Conservation (phyloP, 2,113 vertebrate genomes). For the Spea multiplicata region DNA sequence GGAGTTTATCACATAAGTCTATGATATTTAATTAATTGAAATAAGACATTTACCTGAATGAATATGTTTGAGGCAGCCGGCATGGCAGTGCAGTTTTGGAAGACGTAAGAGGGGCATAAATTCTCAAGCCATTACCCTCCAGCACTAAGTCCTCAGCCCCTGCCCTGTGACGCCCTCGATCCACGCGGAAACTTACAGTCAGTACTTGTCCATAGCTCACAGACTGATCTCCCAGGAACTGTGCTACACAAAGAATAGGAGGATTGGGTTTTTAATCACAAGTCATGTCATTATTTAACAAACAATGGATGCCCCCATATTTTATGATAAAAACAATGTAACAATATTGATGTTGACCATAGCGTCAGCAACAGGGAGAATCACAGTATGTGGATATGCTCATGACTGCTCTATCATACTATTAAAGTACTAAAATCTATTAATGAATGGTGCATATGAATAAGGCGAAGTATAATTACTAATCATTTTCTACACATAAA, state of each 20-base stretch:
- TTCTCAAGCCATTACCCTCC: slow-evolving; percentile 75
- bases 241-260: slow-evolving; percentile 57
- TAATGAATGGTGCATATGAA: too few relatives aligned
- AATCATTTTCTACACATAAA: too few relatives aligned
- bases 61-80: slow-evolving; percentile 75
- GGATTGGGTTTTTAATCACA: neutral
- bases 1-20: too few relatives aligned
- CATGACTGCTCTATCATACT: neutral
- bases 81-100: slow-evolving; percentile 74
- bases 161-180: slow-evolving; percentile 74
- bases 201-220: slow-evolving; percentile 85
- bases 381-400: neutral
- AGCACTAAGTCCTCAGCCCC: slow-evolving; percentile 77
- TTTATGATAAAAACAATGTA: too few relatives aligned
- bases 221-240: slow-evolving; percentile 82
- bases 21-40: neutral
- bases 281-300: too few relatives aligned
- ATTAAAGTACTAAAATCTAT: neutral
- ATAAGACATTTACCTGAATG: slow-evolving; percentile 71
- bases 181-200: slow-evolving; percentile 83
- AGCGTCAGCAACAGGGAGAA: too few relatives aligned
- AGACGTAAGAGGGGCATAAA: slow-evolving; percentile 73
- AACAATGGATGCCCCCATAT: too few relatives aligned
- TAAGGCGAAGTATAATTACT: too few relatives aligned
- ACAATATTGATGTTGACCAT: too few relatives aligned